Evolutionary conservation across 2,888 invertebrate genomes (phyloP), one percentile per base, ranked within the genome.

Genomic region (Tineola bisselliella): DNA sequence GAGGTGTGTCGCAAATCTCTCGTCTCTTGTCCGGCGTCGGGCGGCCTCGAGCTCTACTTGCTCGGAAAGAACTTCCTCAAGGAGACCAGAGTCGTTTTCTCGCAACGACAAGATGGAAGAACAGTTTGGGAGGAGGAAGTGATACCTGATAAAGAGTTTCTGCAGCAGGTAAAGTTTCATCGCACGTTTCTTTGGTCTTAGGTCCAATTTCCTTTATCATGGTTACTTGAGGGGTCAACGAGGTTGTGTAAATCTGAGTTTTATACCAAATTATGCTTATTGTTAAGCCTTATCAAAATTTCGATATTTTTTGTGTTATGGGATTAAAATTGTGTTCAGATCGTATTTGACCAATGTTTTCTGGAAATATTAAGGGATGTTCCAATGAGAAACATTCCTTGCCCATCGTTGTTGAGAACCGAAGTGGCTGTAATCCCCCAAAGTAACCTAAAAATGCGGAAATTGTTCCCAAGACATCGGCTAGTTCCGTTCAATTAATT

Each of bases 21-120:
- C 10, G 91, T 91, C 25, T 92, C 94, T 19, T 93, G 93, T 72
- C 92, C 93, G 8, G 93, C 92, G 3, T 89, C 89, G 60, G 96
- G 96, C 8, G 95, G 95, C 0, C 78, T 93, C 63, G 96, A 96
- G 77, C 84, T 96, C 60, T 96, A 95, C 79, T 92, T 96, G 52
- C 90, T 96, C 63, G 96, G 96, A 38, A 96, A 96, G 82, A 96
- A 96, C 81, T 96, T 96, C 78, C 89, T 95, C 56, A 96, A 96
- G 83, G 96, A 96, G 81, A 95, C 95, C 6, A 90, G 92, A 66
- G 93, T 96, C 12, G 90, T 94, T 65, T 95, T 96, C 84, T 90
- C 92, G 69, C 83, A 89, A 67, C 70, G 88, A 63, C 88, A 89
- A 65, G 87, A 90, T 65, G 80, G 88, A 63, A 80, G 88, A 72